These are phyloP conservation scores for Cherax quadricarinatus DNA, from an alignment of 1,140 invertebrate genomes.

Conservation along the genomic window DNA sequence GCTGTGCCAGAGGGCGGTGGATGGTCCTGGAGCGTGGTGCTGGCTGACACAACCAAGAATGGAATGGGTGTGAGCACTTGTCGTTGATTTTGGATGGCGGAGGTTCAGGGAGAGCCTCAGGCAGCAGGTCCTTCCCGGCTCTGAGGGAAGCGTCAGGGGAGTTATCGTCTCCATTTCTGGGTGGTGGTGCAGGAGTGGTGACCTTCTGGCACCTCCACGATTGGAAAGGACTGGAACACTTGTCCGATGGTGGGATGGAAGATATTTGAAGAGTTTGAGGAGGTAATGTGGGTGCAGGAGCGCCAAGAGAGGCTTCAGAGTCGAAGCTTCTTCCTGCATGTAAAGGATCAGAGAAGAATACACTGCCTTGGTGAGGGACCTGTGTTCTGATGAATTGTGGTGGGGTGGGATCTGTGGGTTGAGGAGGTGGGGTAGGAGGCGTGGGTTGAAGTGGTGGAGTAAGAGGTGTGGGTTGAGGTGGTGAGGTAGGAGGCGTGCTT, in stretches of 20 bases:
- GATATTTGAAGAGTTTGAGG: background rate
- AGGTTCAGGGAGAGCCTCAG: constrained; percentile 1
- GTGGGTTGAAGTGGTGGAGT: background rate
- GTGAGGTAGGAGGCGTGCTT: background rate
- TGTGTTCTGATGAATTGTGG: background rate
- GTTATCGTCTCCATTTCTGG: background rate
- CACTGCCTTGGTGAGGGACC: background rate
- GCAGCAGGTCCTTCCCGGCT: background rate
- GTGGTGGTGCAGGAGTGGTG: background rate
- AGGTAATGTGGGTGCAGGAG: background rate
- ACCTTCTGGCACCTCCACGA: background rate
- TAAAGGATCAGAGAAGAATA: background rate
- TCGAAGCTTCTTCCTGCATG: background rate
- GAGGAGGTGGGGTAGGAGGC: background rate
- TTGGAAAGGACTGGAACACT: constrained; percentile 5
- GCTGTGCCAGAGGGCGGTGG: background rate
- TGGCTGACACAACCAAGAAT: constrained; percentile 43
- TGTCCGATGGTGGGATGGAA: constrained; percentile 14
- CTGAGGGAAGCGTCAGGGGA: constrained; percentile 8
- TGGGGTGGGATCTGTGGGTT: background rate
- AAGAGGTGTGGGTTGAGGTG: background rate
- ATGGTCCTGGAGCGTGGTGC: background rate
- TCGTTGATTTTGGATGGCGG: constrained; percentile 19
- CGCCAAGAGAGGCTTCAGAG: background rate
- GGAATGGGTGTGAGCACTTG: constrained; percentile 53